Evolutionary conservation across 2,888 invertebrate genomes (phyloP), one percentile per base, ranked within the genome.

Genomic region (Erebia epiphron): DNA sequence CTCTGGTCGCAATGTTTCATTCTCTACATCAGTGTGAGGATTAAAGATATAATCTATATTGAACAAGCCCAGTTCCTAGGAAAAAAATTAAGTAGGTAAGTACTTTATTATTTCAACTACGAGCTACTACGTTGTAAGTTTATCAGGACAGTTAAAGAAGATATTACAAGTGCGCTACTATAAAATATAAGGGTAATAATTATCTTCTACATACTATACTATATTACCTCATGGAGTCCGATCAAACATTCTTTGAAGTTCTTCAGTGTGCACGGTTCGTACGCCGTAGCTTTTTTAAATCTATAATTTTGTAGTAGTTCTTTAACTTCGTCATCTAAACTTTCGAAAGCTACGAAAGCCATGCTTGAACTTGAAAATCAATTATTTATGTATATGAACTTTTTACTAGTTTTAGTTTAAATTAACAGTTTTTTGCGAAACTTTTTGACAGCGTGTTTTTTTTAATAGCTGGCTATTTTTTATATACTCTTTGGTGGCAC

Each of bases 161-260:
- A 35, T 35, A 35, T 35, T 7, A 35, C 35, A 35, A 7, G 7
- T 5, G 35, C 5, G 35, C 7, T 7, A 35, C 35, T 35, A 2
- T 26, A 21, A 21, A 21, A 26, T 26, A 26, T 35, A 35, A 1
- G 35, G 35, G 7, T 7, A 35, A 35, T 35, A n/a, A 16, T 21
- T 11, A 11, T 56, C 5, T 11, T 21, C 13, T 13, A n/a, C n/a
- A 3, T 16, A 54, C 10, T n/a, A 54, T 10, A 10, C 13, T 14
- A 56, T 78, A 77, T 72, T 81, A 92, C 92, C 84, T 93, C 92
- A 71, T 79, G 80, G 5, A 93, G 79, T 8, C 92, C 92, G 66
- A 92, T 91, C 43, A 92, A 79, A 79, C 92, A 93, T 77, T 93
- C 91, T 70, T 80, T 89, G 68, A 82, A 83, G 75, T 93, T 93